These are phyloP conservation scores for Okapia johnstoni DNA, from an alignment of 2,113 vertebrate genomes.

Conservation along the genomic window DNA sequence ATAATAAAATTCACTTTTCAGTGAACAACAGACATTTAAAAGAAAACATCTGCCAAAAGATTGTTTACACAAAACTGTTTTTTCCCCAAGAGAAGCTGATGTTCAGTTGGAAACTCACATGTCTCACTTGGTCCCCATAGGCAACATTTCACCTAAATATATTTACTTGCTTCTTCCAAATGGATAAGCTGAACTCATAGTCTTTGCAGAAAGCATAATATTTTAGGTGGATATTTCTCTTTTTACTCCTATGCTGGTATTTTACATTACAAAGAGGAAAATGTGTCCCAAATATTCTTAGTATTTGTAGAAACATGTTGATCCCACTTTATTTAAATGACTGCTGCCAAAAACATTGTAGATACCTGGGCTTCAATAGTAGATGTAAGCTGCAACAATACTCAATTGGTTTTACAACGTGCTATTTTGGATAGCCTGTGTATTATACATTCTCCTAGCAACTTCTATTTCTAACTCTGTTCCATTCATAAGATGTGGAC, in stretches of 20 bases:
- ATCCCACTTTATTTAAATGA: background rate
- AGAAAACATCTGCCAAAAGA: conserved; percentile 14
- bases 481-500: background rate
- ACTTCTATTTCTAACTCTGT: background rate
- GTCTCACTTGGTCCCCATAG: background rate
- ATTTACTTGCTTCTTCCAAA: background rate
- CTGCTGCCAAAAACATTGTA: background rate
- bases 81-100: background rate
- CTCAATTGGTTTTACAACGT: background rate
- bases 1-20: conserved; percentile 37
- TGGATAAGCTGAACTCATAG: background rate
- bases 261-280: background rate
- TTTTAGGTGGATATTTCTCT: background rate
- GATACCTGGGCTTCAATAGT: background rate
- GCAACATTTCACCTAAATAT: background rate
- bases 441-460: background rate
- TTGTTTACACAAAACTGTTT: background rate
- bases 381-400: background rate
- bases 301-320: background rate
- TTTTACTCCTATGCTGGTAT: background rate
- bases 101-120: background rate
- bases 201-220: background rate
- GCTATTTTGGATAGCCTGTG: background rate
- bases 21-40: background rate
- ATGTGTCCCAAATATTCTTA: background rate